Base-by-base conservation (phyloP, 2,113 vertebrate genomes). In the Castor canadensis region DNA sequence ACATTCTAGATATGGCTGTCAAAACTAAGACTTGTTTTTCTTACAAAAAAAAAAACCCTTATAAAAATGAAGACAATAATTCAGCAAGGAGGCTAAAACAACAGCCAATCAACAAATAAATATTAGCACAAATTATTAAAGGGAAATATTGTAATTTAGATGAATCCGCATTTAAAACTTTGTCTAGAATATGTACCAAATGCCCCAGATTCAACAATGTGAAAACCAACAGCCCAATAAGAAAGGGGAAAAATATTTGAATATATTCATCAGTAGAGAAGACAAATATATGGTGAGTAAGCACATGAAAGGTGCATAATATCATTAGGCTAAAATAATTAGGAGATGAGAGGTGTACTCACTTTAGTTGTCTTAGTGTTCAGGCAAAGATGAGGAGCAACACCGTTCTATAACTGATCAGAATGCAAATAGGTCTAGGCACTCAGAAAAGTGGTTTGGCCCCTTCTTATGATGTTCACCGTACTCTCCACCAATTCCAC, bases 161-260 rank as follows among this genome's bases (percentile, higher is more conserved):
- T 73, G 56, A 28, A 85, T 89, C 49, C 62, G 87, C 85, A 93
- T 58, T 67, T 40, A 64, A 26, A 89, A 79, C 19, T 47, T 87
- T 75, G 60, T 47, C 47, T 58, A 77, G 60, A 86, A 58, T 82
- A 67, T 66, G 45, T 45, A 67, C 72, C 58, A 43, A 86, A 40
- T 5, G 40, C 30, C 69, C 52, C 66, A 88, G 72, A 66, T 30
- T 88, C 62, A 80, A 10, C 12, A 87, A 64, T 20, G 81, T 54
- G n/a, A 67, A 49, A n/a, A n/a, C n/a, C n/a, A 56, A 79, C n/a
- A 69, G 45, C 10, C 9, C 58, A 45, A 26, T 26, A 89, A 75
- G 43, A 94, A 95, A 54, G 71, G 9, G 45, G 83, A 7, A 90
- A 75, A 71, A 79, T 45, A 80, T 58, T 93, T 92, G 54, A 83